These are phyloP conservation scores for Cerastis leucographa DNA, from an alignment of 2,888 invertebrate genomes.

Conservation along the genomic window DNA sequence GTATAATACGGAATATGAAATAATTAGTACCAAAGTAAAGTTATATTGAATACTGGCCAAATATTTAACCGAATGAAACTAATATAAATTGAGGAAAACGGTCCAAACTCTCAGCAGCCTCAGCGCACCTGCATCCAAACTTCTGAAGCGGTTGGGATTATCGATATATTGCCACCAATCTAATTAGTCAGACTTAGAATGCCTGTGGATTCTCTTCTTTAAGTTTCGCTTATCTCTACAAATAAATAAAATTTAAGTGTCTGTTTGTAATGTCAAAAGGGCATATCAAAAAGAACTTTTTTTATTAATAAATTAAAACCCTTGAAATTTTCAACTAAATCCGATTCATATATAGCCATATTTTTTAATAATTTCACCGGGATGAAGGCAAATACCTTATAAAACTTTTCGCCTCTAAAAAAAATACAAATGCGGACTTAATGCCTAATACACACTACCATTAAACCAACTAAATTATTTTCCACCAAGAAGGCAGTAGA, in stretches of 20 bases:
- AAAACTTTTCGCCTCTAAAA: background rate
- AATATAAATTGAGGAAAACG: background rate
- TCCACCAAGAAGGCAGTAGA: no score
- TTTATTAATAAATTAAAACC: no score
- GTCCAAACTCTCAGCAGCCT: background rate
- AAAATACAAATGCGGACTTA: background rate
- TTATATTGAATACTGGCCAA: background rate
- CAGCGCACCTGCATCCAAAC: background rate
- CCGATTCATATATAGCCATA: no score
- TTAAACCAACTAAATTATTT: no score
- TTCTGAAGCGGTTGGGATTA: background rate
- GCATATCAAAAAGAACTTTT: no score
- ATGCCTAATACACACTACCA: background rate
- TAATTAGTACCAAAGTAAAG: background rate
- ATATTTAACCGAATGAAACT: background rate
- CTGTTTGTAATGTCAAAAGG: no score
- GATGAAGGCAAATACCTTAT: no score
- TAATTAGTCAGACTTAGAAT: background rate
- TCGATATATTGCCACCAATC: background rate
- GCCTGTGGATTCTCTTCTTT: background rate
- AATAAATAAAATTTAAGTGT: no score
- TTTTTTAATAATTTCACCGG: no score
- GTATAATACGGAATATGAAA: no score
- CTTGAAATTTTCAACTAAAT: no score
- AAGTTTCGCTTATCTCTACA: background rate